Evolutionary conservation across 2,888 invertebrate genomes (phyloP), one percentile per base, ranked within the genome.

Genomic region (Choreutis nemorana): DNA sequence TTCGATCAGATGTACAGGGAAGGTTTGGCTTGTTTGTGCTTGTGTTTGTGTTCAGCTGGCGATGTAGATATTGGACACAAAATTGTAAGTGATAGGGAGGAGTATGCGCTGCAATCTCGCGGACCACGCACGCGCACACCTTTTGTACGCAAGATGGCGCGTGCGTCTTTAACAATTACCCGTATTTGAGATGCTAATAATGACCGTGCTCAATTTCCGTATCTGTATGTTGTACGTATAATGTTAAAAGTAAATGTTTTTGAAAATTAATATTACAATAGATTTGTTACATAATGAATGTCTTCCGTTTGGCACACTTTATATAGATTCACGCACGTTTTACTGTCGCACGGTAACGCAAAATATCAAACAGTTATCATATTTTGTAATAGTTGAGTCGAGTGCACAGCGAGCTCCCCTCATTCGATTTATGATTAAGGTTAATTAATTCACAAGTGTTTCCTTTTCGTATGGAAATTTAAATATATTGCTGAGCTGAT

Each of bases 201-300:
- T n/a, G n/a, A 62, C 63, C 64, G 58, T 78, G 78, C 78, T 78
- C 78, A 78, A 78, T 75, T 66, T 67, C 72, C 66, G 60, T 71
- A 61, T 68, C 58, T 68, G 54, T 72, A 63, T 65, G 65, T 71
- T 68, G 64, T 77, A 66, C 63, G 56, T 59, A 55, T 68, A 70
- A 68, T 65, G 64, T 75, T 68, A 56, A 65, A 59, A 50, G 40
- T 60, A 55, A 63, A 65, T 59, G 58, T 67, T 73, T 71, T 64
- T 57, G 50, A 60, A 61, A 62, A 52, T 56, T 22, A 22, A 32
- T 5, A 59, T 54, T 92, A 91, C 85, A 91, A 91, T 83, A 87
- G 91, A 81, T 94, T 93, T 83, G 87, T 94, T 81, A 94, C 91
- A 64, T 93, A 92, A 81, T 93, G 53, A 70, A 73, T 64, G 80